A percentile compares a stretch with the other conserved stretches of the same genome.
These are phyloP conservation scores for Noctua pronuba DNA, from an alignment of 2,888 invertebrate species.

Conservation along the genomic window DNA sequence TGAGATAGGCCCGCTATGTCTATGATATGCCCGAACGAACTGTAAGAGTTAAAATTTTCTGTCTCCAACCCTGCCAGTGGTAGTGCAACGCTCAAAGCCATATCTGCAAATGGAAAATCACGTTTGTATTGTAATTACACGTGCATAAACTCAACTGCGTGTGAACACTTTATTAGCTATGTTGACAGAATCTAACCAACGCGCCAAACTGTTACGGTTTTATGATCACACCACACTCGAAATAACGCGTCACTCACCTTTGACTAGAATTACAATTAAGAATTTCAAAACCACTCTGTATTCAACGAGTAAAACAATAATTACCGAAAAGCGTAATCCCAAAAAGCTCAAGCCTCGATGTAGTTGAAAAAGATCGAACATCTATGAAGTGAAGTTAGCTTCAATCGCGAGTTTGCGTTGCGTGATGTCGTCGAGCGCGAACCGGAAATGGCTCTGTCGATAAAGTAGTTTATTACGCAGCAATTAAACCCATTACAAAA, in stretches of 20 bases:
- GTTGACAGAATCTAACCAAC: conserved; percentile 88
- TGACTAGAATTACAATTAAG: conserved; percentile 68
- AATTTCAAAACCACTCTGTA: conserved; percentile 71
- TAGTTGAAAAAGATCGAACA: conserved; percentile 89
- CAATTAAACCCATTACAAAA: conserved; percentile 59
- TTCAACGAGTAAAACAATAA: conserved; percentile 81
- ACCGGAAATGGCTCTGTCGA: conserved; percentile 84
- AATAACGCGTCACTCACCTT: conserved; percentile 72
- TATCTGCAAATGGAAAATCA: conserved; percentile 86
- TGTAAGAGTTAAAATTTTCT: conserved; percentile 88
- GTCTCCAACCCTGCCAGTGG: conserved; percentile 90
- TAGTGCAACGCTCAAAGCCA: conserved; percentile 92
- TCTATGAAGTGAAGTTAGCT: conserved; percentile 87
- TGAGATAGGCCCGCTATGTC: conserved; percentile 88
- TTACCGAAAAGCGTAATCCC: conserved; percentile 89
- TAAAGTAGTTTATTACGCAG: conserved; percentile 87
- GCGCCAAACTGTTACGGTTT: conserved; percentile 85
- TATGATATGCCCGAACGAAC: conserved; percentile 87
- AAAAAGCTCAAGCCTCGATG: conserved; percentile 88
- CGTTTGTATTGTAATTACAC: conserved; percentile 84
- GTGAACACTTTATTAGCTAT: conserved; percentile 81
- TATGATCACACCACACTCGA: conserved; percentile 73
- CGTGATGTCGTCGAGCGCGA: conserved; percentile 87
- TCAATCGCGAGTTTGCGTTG: conserved; percentile 82
- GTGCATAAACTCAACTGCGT: conserved; percentile 84